Base-by-base conservation (phyloP, 2,888 invertebrate genomes). In the Protonemura montana region DNA sequence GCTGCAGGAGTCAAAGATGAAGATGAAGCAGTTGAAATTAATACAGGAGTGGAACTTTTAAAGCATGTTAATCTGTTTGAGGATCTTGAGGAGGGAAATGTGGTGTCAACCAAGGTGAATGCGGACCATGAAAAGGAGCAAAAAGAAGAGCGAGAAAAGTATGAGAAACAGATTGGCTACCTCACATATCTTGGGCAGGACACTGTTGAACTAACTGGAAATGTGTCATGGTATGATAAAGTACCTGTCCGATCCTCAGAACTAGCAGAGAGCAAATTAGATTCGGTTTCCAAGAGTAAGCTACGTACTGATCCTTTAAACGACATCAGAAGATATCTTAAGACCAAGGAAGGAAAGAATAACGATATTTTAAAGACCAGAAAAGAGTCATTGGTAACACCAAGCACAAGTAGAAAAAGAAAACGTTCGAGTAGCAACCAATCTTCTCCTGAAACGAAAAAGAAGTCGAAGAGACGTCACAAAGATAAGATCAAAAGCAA, bases 91-190 rank as follows among this genome's bases (percentile, higher is more conserved):
- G 94, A 95, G 89, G 96, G 96, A 0, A 92, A 93, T 76, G 92
- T 93, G 82, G 93, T 93, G 88, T 91, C 93, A 28, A 93, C 93
- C 88, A 93, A 93, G 88, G 94, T 94, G 0, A 99, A 99, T 90
- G 94, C 94, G 89, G 98, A 98, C 85, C 96, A 98, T 91, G 97
- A 98, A 89, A 94, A 94, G 88, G 99, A 99, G 90, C 94, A 96
- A 88, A 98, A 97, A 91, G 95, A 96, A 86, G 98, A 98, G 90
- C 95, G 96, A 90, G 98, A 99, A 91, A 97, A 98, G 89, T 98
- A 98, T 93, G 99, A 99, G 91, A 99, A 98, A 90, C 97, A 98
- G 92, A 98, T 99, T 90, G 99, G 99, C 0, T 97, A 98, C 89
- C 93, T 99, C 76, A 98, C 98, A 2, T 99, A 98, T 92, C 93